Base-by-base conservation (phyloP, 1,140 invertebrate genomes). In the Andricus grossulariae region DNA sequence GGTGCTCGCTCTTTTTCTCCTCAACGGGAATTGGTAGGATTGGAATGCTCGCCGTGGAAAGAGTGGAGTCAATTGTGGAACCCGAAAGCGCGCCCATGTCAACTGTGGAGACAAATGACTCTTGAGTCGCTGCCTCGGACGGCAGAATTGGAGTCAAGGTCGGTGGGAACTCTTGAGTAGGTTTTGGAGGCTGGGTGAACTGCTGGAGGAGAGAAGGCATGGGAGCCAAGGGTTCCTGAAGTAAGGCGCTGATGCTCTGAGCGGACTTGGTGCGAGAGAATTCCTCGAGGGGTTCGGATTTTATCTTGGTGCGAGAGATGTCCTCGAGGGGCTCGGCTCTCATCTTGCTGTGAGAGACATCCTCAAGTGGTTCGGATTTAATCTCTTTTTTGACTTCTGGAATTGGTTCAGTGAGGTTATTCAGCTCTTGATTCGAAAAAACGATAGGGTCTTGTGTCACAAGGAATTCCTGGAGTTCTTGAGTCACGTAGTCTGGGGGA, bases 1-100 rank as follows among this genome's bases (percentile, higher is more conserved):
- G 91, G 77, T 91, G 89, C 50, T 92, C 90, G 16, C 89, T 87
- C 80, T 90, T 90, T 66, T 90, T 90, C 25, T 91, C 89, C 12
- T 86, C 86, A 19, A 88, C 85, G 25, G 39, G 13, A 32, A 50
- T 4, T 50, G 51, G 73, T 11, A 66, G 16, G 21, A 70, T 32
- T 5, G 52, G 15, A 18, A 55, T 12, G 25, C 8, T 73, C 50
- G 57, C 11, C 50, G 57, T n/a, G 12, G 72, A 25, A 16, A 66
- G 15, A 49, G 54, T 57, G 12, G 39, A 60, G 45, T 45, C 50
- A 52, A 16, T 57, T 19, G 60, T 0, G 84, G 81, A n/a, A 70
- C 81, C 7, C 7, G 79, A 77, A 0, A 88, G 71, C 12, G 77
- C 82, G 4, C 83, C 84, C 39, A 86, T 87, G 51, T 88, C 83